Conservation (phyloP, 2,888 invertebrate species). For the Capitulum mitella region DNA sequence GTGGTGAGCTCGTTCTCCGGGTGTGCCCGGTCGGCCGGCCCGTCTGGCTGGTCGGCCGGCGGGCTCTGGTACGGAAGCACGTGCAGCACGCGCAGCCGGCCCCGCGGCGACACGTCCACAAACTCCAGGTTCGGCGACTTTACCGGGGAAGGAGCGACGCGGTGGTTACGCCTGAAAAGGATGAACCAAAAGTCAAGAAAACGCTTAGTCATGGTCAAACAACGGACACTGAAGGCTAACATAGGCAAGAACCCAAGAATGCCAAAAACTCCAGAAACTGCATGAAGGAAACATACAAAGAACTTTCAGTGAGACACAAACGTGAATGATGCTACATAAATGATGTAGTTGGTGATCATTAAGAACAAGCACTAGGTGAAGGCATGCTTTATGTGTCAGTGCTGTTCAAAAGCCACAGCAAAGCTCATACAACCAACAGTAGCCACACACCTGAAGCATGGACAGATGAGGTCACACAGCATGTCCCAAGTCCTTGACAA, state of each 20-base stretch:
- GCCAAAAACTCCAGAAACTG: background rate
- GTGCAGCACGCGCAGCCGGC: slow-evolving; percentile 2
- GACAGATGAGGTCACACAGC: background rate
- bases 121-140: slow-evolving; percentile 4
- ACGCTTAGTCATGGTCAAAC: background rate
- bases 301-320: background rate
- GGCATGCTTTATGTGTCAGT: background rate
- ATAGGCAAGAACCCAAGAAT: background rate
- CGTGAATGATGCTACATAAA: background rate
- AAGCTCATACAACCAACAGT: too few species aligned
- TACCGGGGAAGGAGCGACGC: background rate
- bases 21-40: background rate
- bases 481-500: background rate
- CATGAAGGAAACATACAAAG: background rate
- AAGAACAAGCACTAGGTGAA: too few species aligned
- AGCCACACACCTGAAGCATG: slow-evolving; percentile 18
- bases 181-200: background rate
- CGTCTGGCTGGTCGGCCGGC: background rate
- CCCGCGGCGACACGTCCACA: slow-evolving; percentile 2
- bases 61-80: background rate
- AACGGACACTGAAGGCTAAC: too few species aligned
- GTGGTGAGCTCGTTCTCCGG: background rate
- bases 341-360: too few species aligned
- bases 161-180: background rate
- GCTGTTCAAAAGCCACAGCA: background rate